These are phyloP conservation scores for Platycheirus albimanus DNA, from an alignment of 2,888 invertebrate genomes.

Conservation along the genomic window DNA sequence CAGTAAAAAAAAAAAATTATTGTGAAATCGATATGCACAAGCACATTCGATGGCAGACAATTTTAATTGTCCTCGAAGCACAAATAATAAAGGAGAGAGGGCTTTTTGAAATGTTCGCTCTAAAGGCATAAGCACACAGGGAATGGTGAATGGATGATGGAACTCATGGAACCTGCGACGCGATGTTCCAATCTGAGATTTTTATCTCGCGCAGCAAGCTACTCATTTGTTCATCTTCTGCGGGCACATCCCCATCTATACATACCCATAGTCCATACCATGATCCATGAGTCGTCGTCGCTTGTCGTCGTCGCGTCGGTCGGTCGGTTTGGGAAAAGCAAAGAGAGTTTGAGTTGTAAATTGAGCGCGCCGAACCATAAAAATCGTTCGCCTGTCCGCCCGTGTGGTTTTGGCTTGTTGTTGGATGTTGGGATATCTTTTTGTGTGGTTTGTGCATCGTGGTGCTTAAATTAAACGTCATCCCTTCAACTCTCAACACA, in stretches of 20 bases:
- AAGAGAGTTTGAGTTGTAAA: conserved; percentile 64
- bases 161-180: conserved; percentile 7
- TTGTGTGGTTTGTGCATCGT: conserved; percentile 45
- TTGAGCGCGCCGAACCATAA: conserved; percentile 73
- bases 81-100: conserved; percentile 22
- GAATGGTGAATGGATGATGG: too few species aligned
- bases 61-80: conserved; percentile 67
- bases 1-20: conserved; percentile 32
- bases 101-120: conserved; percentile 39
- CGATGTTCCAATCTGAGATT: conserved; percentile 58
- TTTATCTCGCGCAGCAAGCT: conserved; percentile 33
- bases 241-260: too few species aligned
- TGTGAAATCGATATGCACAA: conserved; percentile 62
- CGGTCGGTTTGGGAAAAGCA: not conserved
- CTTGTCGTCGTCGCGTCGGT: too few species aligned
- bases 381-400: conserved; percentile 66
- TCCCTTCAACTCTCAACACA: conserved; percentile 1
- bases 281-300: not conserved
- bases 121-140: not conserved
- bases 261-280: conserved; percentile 2
- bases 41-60: conserved; percentile 49
- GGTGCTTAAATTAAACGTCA: conserved; percentile 69
- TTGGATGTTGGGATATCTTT: conserved; percentile 3
- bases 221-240: conserved; percentile 70
- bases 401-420: conserved; percentile 63